Evolutionary conservation across 2,797 vertebrate genomes (phyloP), one percentile per base, ranked within the genome.

Genomic region (Sebastes baramenuke): DNA sequence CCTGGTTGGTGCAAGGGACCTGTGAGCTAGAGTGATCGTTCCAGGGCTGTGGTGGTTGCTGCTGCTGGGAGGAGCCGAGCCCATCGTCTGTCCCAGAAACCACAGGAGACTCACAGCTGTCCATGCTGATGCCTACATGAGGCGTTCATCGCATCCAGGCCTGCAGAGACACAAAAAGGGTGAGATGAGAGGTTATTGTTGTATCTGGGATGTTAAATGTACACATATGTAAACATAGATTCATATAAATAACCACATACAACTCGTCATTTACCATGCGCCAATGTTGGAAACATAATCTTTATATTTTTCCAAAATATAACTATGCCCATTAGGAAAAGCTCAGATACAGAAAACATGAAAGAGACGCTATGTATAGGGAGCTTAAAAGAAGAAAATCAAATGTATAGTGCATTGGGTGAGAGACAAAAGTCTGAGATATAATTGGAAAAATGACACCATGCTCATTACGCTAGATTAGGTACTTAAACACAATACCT

Each of bases 41-140:
- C 96, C 96, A 96, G 95, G 95, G 94, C 91, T 96, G 96, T 96
- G 97, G 95, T 96, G 96, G 94, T 97, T 93, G 92, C 96, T 97
- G 96, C 94, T 97, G 96, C 96, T 97, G 98, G 94, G 97, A 94
- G 91, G 97, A 96, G 95, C 97, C 89, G 91, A 97, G 97, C 97
- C 98, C 98, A 99, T 99, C 97, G 96, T 99, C 98, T 98, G 98
- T 98, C 97, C 98, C 98, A 95, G 98, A 97, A 97, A 99, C 96
- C 96, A 97, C 97, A 88, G 98, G 97, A 96, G 97, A 98, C 97
- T 99, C 98, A 99, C 99, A 99, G 98, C 97, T 97, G 97, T 99
- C 99, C 99, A 99, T 99, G 97, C 97, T 97, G 97, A 97, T 96
- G 97, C 97, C 96, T 96, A 98, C 97, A 97, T 96, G 97, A 97